phyloP scores from a whole-genome alignment of 2,888 invertebrate genomes.

The Physocephala rufipes region DNA sequence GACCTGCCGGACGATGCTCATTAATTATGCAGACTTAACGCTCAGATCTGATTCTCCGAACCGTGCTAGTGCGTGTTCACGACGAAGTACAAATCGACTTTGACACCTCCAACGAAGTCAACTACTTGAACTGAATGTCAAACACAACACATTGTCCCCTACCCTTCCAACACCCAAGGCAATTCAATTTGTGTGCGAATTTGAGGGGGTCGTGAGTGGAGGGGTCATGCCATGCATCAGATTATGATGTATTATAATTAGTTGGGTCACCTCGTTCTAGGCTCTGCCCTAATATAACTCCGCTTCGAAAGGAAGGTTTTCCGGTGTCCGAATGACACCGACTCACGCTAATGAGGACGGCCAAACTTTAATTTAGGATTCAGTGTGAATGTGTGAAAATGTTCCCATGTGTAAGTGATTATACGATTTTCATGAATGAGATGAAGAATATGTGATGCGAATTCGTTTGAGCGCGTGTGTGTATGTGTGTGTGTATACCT shows the following conservation, averaged over 20 bases:
- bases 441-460: too few relatives aligned
- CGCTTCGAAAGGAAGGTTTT: neutral
- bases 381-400: neutral
- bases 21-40: constrained; percentile 30
- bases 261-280: neutral
- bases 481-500: too few relatives aligned
- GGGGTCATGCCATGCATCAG: neutral
- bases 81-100: constrained; percentile 12
- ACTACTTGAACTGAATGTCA: neutral
- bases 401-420: neutral
- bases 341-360: constrained; percentile 1
- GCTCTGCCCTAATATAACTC: too few relatives aligned
- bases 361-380: neutral
- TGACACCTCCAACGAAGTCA: constrained; percentile 28
- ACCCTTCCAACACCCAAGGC: neutral
- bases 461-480: too few relatives aligned
- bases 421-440: neutral
- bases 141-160: too few relatives aligned
- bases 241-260: constrained; percentile 26
- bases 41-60: neutral
- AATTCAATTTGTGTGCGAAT: constrained; percentile 14
- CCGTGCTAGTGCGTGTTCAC: too few relatives aligned
- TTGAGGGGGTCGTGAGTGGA: neutral
- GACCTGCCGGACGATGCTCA: neutral
- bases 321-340: constrained; percentile 14